Evolutionary conservation across 2,888 invertebrate species (phyloP).

Genomic region (Lasioglossum lativentre): DNA sequence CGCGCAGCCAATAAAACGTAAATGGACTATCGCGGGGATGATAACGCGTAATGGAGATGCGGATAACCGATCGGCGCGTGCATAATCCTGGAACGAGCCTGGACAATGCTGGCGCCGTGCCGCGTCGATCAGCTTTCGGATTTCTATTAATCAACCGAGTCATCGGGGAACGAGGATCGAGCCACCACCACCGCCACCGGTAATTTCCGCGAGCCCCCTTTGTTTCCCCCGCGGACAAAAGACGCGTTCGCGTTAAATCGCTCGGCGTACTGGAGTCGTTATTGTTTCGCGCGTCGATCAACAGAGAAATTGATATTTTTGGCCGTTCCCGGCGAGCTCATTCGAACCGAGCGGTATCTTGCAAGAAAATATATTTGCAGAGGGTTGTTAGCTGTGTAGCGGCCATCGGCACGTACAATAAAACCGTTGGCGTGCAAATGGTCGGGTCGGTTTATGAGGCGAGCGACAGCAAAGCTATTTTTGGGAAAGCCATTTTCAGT

Average conservation of each 20-base stretch:
- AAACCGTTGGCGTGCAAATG: no score
- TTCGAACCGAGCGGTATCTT: not conserved
- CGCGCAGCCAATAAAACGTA: conserved; percentile 27
- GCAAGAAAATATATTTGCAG: not conserved
- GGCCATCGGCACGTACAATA: no score
- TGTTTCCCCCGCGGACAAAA: conserved; percentile 16
- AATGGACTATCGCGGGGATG: conserved; percentile 20
- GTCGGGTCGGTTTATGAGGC: no score
- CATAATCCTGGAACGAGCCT: conserved; percentile 9
- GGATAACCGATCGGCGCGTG: conserved; percentile 9
- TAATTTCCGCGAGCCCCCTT: conserved; percentile 33
- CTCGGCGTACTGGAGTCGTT: not conserved
- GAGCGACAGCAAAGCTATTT: no score
- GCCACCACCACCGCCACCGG: conserved; percentile 5
- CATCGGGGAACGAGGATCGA: not conserved
- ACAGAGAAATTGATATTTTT: not conserved
- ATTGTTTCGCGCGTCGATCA: not conserved
- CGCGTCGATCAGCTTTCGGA: conserved; percentile 40
- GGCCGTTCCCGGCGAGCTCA: no score
- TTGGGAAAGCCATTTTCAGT: no score
- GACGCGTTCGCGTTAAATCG: conserved; percentile 15
- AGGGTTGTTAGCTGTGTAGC: no score
- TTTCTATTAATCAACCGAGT: conserved; percentile 48
- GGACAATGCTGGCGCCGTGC: conserved; percentile 2
- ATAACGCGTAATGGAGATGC: conserved; percentile 39